Evolutionary conservation across 2,113 vertebrate genomes (phyloP).

Genomic region (Neomonachus schauinslandi): DNA sequence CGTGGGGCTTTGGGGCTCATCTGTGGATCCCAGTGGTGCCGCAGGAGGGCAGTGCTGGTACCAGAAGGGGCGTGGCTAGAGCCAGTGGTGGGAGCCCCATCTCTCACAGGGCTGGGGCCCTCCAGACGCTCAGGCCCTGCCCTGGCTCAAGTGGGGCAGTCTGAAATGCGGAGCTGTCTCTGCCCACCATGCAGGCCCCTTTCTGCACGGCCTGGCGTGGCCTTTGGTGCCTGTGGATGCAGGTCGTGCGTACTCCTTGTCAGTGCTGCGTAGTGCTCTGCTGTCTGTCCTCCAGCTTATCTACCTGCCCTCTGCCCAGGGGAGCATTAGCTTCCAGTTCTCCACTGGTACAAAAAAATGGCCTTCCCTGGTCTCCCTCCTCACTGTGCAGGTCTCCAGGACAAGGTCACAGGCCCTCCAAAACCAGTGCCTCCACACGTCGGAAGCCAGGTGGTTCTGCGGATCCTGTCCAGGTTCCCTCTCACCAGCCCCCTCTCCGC

Average conservation of each 20-base stretch:
- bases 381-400: background rate
- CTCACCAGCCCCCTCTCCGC: background rate
- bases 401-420: background rate
- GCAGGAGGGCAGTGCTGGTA: background rate
- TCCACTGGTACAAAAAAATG: background rate
- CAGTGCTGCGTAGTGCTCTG: accelerated
- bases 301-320: background rate
- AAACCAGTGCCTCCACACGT: background rate
- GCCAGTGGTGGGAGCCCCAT: background rate
- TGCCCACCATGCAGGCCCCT: background rate
- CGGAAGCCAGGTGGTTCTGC: background rate
- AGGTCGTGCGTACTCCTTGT: background rate
- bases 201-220: background rate
- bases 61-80: background rate
- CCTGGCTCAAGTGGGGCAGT: background rate
- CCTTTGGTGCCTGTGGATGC: background rate
- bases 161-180: background rate
- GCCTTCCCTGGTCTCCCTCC: background rate
- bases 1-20: too few relatives aligned
- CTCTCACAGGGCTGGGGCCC: background rate
- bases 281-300: background rate
- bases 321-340: background rate
- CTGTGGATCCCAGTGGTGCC: background rate
- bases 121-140: background rate
- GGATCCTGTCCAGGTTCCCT: background rate